These are phyloP conservation scores for Rhagonycha lutea DNA, from an alignment of 2,888 invertebrate genomes.

Conservation along the genomic window DNA sequence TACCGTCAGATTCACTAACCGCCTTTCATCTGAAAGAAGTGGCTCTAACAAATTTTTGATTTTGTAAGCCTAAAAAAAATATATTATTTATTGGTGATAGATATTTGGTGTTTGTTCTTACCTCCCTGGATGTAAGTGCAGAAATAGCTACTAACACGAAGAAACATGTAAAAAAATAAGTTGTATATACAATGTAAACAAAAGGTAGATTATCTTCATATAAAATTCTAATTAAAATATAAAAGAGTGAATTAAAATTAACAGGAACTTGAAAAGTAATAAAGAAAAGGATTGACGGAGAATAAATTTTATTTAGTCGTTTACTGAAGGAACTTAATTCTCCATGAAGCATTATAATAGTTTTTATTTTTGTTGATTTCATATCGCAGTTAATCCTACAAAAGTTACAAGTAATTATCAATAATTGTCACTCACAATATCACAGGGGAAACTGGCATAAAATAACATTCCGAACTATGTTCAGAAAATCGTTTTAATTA, in stretches of 20 bases:
- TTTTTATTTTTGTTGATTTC: neutral
- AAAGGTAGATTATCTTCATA: neutral
- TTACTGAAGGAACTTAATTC: neutral
- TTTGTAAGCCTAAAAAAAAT: neutral
- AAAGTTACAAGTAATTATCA: too few relatives aligned
- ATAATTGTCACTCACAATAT: too few relatives aligned
- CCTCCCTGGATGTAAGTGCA: neutral
- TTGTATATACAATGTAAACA: neutral
- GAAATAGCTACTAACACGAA: neutral
- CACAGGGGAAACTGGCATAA: too few relatives aligned
- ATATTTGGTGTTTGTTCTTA: neutral
- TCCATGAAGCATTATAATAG: neutral
- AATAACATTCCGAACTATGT: too few relatives aligned
- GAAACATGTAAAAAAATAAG: neutral
- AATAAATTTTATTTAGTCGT: neutral
- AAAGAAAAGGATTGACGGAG: neutral
- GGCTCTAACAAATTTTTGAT: neutral
- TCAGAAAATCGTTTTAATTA: too few relatives aligned
- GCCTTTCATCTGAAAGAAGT: neutral
- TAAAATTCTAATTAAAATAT: neutral
- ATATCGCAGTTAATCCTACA: neutral
- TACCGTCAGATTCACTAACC: neutral
- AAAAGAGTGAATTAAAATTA: neutral
- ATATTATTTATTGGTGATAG: neutral
- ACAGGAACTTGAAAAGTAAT: neutral